Evolutionary conservation across 2,888 invertebrate genomes (phyloP).

Genomic region (Timema cristinae): DNA sequence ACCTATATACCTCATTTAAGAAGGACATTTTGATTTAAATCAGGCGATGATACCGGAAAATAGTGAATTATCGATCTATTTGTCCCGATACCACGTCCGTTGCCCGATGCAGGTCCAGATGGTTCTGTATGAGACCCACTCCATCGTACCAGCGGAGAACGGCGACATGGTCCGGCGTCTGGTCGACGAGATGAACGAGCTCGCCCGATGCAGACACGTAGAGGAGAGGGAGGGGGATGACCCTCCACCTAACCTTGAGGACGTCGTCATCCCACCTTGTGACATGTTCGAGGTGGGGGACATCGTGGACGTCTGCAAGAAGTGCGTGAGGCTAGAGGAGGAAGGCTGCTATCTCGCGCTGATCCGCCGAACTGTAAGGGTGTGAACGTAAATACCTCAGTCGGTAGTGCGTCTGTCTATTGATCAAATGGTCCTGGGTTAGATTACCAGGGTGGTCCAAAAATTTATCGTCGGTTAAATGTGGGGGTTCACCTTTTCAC

Average conservation of each 20-base stretch:
- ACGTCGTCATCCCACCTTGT: constrained; percentile 49
- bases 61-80: constrained; percentile 8
- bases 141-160: constrained; percentile 70
- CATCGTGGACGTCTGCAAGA: constrained; percentile 57
- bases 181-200: constrained; percentile 64
- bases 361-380: constrained; percentile 52
- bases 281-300: constrained; percentile 64
- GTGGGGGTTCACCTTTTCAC: too few species aligned
- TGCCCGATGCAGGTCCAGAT: constrained; percentile 60
- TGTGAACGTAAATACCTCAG: too few species aligned
- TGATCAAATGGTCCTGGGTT: too few species aligned
- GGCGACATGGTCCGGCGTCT: constrained; percentile 65
- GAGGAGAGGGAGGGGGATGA: constrained; percentile 39
- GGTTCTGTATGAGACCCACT: constrained; percentile 77
- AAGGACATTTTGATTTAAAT: too few species aligned
- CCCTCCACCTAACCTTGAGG: neutral
- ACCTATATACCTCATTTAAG: too few species aligned
- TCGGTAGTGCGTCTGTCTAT: too few species aligned
- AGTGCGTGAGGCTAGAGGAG: constrained; percentile 44
- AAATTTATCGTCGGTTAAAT: too few species aligned
- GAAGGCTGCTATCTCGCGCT: constrained; percentile 66
- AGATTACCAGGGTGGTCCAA: too few species aligned
- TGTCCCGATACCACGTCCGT: neutral
- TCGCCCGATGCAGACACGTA: constrained; percentile 65
- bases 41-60: neutral